These are phyloP conservation scores for Gambusia holbrooki DNA, from an alignment of 2,113 vertebrate genomes.

Conservation along the genomic window DNA sequence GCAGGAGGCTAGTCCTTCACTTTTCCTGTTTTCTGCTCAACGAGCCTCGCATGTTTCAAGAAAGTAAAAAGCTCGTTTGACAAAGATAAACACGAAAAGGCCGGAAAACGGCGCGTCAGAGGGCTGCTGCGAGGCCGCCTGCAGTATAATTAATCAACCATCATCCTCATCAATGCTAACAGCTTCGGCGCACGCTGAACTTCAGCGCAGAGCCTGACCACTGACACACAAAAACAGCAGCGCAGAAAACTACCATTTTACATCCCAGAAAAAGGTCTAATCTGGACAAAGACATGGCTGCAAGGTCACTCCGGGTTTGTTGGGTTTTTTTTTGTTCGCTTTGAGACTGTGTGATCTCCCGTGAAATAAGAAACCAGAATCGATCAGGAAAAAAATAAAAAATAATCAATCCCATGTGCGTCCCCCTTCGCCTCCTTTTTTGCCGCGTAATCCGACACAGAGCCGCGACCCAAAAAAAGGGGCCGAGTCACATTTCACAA, in stretches of 20 bases:
- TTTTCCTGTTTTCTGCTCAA: neutral
- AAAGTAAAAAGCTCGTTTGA: slow-evolving; percentile 5
- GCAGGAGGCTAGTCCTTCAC: slow-evolving; percentile 28
- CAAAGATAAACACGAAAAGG: slow-evolving; percentile 14
- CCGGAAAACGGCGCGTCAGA: neutral
- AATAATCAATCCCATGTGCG: too few species aligned
- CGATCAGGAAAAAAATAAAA: neutral
- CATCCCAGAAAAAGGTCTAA: slow-evolving; percentile 34
- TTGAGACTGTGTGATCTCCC: slow-evolving; percentile 20
- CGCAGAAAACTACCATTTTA: slow-evolving; percentile 24
- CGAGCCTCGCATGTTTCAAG: neutral
- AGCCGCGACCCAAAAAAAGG: slow-evolving; percentile 20
- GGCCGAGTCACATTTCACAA: slow-evolving; percentile 28
- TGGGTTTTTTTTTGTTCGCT: neutral
- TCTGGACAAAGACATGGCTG: slow-evolving; percentile 51
- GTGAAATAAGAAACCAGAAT: slow-evolving; percentile 35
- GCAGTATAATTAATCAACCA: slow-evolving; percentile 27
- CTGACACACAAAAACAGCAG: slow-evolving; percentile 26
- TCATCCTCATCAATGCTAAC: slow-evolving; percentile 11
- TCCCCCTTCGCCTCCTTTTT: too few species aligned
- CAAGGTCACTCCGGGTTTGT: slow-evolving; percentile 43
- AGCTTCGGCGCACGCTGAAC: slow-evolving; percentile 11
- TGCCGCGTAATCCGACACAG: neutral
- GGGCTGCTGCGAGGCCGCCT: slow-evolving; percentile 42
- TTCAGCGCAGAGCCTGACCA: slow-evolving; percentile 23